Evolutionary conservation across 2,797 vertebrate species (phyloP).

Genomic region (Calcarius lapponicus): DNA sequence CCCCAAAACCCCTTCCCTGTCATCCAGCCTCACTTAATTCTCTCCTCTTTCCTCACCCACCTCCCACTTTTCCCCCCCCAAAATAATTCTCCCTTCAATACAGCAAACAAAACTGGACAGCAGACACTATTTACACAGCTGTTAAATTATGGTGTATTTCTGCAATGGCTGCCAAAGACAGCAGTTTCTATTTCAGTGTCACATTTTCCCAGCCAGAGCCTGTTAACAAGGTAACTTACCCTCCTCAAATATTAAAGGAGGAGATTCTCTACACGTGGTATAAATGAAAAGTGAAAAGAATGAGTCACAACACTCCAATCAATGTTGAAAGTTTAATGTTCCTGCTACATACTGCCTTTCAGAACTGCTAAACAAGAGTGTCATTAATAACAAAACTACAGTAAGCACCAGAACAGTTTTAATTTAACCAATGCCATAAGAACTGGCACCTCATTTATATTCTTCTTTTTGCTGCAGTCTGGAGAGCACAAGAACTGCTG

Average conservation of each 20-base stretch:
- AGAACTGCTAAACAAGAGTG: constrained; percentile 29
- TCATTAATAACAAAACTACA: neutral
- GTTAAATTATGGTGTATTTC: neutral
- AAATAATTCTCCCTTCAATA: neutral
- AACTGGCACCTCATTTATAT: constrained; percentile 15
- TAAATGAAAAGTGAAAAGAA: constrained; percentile 16
- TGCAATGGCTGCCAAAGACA: neutral
- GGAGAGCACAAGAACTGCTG: neutral
- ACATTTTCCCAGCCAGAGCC: neutral
- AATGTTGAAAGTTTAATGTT: constrained; percentile 44
- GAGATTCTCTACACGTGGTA: neutral
- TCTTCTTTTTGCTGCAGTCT: neutral
- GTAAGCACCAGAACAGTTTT: constrained; percentile 34
- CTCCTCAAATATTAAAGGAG: neutral
- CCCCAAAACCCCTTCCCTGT: neutral
- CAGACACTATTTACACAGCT: neutral
- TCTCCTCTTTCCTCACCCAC: neutral
- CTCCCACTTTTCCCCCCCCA: neutral
- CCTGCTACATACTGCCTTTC: constrained; percentile 51
- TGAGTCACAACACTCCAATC: constrained; percentile 22
- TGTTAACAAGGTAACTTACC: neutral
- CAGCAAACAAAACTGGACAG: neutral
- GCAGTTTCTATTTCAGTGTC: neutral
- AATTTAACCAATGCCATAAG: neutral
- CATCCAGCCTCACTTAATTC: neutral